phyloP scores from a whole-genome alignment of 2,113 vertebrate species.

The Microtus montanus region DNA sequence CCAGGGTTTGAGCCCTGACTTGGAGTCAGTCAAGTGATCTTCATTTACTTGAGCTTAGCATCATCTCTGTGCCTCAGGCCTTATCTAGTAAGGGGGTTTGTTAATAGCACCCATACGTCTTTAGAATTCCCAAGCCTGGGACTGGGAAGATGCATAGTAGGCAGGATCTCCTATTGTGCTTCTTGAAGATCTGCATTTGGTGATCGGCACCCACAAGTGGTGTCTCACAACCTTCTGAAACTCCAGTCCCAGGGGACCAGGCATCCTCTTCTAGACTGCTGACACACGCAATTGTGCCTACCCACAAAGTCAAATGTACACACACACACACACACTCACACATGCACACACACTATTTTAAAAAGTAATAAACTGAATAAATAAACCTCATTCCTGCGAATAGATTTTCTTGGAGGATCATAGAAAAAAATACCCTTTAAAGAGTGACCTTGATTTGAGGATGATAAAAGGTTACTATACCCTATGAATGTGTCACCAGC shows the following conservation, averaged over 20 bases:
- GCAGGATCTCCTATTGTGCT: not conserved
- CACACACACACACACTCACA: not conserved
- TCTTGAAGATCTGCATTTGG: not conserved
- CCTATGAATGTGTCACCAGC: not conserved
- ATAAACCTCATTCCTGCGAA: not conserved
- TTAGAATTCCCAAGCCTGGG: not conserved
- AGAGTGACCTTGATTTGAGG: not conserved
- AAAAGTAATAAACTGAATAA: not conserved
- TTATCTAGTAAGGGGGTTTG: not conserved
- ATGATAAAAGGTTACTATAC: not conserved
- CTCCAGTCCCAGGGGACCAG: not conserved
- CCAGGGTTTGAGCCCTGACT: not conserved
- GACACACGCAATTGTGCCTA: not conserved
- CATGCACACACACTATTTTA: not conserved
- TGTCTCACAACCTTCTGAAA: not conserved
- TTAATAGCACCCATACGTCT: not conserved
- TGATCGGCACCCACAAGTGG: not conserved
- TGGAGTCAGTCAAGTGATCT: not conserved
- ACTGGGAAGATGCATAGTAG: not conserved
- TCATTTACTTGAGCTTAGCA: not conserved
- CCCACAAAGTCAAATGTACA: not conserved
- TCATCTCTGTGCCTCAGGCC: not conserved
- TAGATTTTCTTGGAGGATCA: not conserved
- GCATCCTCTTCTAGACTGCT: not conserved
- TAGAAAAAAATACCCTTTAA: not conserved